phyloP scores from a whole-genome alignment of 2,113 vertebrate species.

The Actenoides hombroni region DNA sequence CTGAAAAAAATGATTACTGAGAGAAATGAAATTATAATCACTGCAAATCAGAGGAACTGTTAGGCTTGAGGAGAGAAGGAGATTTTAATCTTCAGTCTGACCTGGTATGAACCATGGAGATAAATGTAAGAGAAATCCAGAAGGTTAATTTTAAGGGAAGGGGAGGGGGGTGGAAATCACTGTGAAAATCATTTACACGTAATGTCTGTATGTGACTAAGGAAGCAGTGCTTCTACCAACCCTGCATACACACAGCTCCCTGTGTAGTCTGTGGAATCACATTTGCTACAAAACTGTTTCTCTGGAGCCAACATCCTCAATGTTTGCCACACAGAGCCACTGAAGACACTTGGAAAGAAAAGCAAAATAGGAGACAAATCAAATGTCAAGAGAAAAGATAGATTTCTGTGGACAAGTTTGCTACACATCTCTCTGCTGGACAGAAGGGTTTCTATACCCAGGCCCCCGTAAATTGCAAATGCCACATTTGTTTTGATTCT shows the following conservation, averaged over 20 bases:
- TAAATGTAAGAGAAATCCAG: neutral
- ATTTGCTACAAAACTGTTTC: neutral
- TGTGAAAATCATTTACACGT: neutral
- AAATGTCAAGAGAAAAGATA: neutral
- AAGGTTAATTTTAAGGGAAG: neutral
- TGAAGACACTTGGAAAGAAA: neutral
- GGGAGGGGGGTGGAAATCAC: neutral
- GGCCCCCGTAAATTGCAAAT: neutral
- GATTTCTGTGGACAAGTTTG: neutral
- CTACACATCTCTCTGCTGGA: neutral
- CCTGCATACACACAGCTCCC: neutral
- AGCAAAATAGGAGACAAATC: constrained; percentile 1
- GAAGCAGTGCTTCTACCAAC: neutral
- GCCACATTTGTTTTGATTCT: neutral
- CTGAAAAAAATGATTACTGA: constrained; percentile 54
- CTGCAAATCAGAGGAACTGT: constrained; percentile 52
- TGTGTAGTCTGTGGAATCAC: neutral
- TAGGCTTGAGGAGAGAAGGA: neutral
- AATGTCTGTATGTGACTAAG: neutral
- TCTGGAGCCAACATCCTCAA: neutral
- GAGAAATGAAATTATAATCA: constrained; percentile 69
- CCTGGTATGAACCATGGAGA: neutral
- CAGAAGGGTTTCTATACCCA: neutral
- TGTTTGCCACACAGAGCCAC: neutral
- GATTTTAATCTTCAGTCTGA: constrained; percentile 50